Evolutionary conservation across 2,888 invertebrate genomes (phyloP).

Genomic region (Aphidoletes aphidimyza): DNA sequence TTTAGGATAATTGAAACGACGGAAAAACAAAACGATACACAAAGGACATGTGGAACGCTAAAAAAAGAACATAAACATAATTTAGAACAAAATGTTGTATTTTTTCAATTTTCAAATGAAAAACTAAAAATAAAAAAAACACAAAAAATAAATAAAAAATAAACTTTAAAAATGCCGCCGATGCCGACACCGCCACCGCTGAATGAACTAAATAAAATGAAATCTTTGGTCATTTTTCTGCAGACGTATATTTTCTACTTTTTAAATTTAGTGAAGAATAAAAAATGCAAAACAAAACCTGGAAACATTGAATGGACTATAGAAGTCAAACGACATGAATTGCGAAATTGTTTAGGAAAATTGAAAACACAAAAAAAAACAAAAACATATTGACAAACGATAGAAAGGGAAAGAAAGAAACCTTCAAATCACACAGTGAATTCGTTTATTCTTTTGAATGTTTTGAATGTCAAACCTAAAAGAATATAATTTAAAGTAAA

Average conservation of each 20-base stretch:
- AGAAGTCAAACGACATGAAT: slow-evolving; percentile 57
- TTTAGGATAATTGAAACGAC: slow-evolving; percentile 56
- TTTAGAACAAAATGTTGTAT: slow-evolving; percentile 43
- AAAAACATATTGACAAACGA: slow-evolving; percentile 56
- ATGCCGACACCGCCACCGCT: slow-evolving; percentile 45
- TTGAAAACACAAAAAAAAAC: slow-evolving; percentile 58
- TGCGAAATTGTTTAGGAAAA: slow-evolving; percentile 57
- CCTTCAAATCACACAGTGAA: slow-evolving; percentile 30
- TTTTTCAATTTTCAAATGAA: slow-evolving; percentile 52
- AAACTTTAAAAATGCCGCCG: slow-evolving; percentile 27
- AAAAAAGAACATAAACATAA: not conserved
- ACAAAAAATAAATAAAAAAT: slow-evolving; percentile 2
- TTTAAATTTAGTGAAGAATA: slow-evolving; percentile 58
- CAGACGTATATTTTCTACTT: slow-evolving; percentile 61
- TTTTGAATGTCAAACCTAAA: slow-evolving; percentile 55
- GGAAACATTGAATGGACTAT: slow-evolving; percentile 20
- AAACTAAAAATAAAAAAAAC: too few species aligned
- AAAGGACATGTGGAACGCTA: slow-evolving; percentile 27
- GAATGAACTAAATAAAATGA: slow-evolving; percentile 57
- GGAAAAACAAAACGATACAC: slow-evolving; percentile 53
- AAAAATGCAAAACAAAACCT: too few species aligned
- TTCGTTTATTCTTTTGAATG: slow-evolving; percentile 53
- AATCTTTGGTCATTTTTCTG: slow-evolving; percentile 59
- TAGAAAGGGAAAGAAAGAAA: too few species aligned
- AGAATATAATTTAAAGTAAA: slow-evolving; percentile 56